Evolutionary conservation across 2,113 vertebrate genomes (phyloP).

Genomic region (Zootoca vivipara): DNA sequence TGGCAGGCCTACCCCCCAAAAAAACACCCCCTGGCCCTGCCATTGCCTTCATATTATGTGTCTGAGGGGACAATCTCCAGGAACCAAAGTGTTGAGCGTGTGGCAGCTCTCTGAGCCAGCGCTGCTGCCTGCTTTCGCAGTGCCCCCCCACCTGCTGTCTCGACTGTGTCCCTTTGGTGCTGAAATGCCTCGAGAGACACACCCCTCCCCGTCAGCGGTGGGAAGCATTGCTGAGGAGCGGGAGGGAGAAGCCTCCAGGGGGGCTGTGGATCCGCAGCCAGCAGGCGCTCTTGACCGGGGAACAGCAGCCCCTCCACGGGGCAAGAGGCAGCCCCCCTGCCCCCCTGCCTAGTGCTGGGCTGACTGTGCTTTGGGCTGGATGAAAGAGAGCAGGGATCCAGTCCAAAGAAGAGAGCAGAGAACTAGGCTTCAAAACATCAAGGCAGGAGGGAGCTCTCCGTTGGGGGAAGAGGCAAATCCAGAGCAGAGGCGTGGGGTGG

Average conservation of each 20-base stretch:
- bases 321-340: neutral
- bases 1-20: no score
- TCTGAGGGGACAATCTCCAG: neutral
- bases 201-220: neutral
- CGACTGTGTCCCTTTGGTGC: neutral
- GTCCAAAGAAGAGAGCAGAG: no score
- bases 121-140: no score
- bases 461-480: no score
- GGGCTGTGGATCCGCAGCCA: neutral
- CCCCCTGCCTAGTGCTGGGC: slow-evolving; percentile 28
- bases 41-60: neutral
- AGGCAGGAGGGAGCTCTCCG: neutral
- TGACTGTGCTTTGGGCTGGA: neutral
- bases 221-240: no score
- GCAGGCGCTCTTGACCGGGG: neutral
- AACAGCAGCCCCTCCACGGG: neutral
- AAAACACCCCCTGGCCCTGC: no score
- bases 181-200: no score
- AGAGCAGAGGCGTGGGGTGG: neutral
- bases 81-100: neutral
- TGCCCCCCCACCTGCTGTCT: neutral
- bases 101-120: neutral
- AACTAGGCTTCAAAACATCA: neutral
- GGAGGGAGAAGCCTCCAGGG: neutral
- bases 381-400: no score